Base-by-base conservation (phyloP, 2,888 invertebrate species). In the Rosalia funebris region DNA sequence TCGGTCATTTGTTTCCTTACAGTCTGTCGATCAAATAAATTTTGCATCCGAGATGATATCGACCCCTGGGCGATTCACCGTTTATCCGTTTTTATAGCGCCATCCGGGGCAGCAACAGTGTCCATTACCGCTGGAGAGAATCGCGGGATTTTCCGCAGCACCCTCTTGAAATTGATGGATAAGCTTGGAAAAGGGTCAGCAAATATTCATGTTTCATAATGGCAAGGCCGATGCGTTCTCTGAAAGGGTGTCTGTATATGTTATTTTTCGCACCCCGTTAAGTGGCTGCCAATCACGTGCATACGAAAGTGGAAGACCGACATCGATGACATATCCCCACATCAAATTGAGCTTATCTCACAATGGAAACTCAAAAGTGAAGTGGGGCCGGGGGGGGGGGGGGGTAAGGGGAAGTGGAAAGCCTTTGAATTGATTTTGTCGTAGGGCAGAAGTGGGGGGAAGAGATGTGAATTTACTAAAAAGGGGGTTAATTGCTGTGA, bases 251-350 rank as follows among this genome's bases (percentile, higher is more conserved):
- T 62, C 64, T 65, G 52, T 61, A 45, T 63, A 50, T 60, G 61
- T 63, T 59, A 65, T 66, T 64, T 65, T 66, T 66, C 68, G 63
- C 63, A 63, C 50, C 47, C 57, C 61, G 62, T 65, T 69, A 71
- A 71, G 71, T 71, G 65, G 62, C 57, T 69, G 71, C 69, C 71
- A 71, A 68, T 69, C 68, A 64, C 60, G 52, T 53, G 59, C 63
- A 62, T 62, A 63, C 48, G 62, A 60, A 68, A 64, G 59, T 62
- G 54, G 57, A 55, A 59, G 59, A 63, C 56, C 59, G 57, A 61
- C 62, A 68, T 68, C 57, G 65, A 63, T 61, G 65, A 62, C 60
- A 60, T 50, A 39, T 37, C 14, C 50, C 15, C 2, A 16, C 50
- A 50, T 50, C 50, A 39, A 37, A 39, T 15, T 14, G 14, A 39